phyloP scores from a whole-genome alignment of 2,797 vertebrate species.

The Hipposideros larvatus region DNA sequence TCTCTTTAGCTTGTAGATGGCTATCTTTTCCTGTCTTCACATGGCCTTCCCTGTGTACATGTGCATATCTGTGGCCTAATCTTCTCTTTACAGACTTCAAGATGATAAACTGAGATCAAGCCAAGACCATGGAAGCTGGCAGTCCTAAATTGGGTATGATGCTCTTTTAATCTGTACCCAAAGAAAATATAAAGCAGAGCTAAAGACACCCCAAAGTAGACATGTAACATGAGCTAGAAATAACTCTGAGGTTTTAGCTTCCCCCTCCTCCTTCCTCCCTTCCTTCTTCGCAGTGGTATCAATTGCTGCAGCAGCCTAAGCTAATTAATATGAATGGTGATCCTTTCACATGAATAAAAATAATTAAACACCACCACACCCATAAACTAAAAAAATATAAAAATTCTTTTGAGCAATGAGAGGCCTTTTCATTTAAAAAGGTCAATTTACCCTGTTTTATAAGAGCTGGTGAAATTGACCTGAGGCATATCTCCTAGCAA shows the following conservation, averaged over 20 bases:
- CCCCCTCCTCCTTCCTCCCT: not conserved
- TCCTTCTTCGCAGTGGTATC: not conserved
- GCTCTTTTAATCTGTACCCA: not conserved
- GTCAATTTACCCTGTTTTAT: not conserved
- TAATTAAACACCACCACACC: not conserved
- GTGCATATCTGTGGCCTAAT: not conserved
- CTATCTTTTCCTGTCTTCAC: not conserved
- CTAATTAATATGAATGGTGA: not conserved
- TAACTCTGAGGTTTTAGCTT: not conserved
- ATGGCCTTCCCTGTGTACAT: not conserved
- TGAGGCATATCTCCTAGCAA: not conserved
- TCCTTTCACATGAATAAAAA: not conserved
- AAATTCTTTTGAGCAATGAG: not conserved
- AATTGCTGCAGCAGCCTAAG: not conserved
- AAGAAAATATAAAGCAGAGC: not conserved
- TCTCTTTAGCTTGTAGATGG: not conserved
- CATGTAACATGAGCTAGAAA: conserved; percentile 9
- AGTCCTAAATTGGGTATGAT: not conserved
- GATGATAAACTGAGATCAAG: not conserved
- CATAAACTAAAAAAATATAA: not conserved
- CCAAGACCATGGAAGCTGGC: not conserved
- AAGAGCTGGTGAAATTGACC: conserved; percentile 47
- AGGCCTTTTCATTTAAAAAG: conserved; percentile 23
- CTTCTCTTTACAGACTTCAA: not conserved
- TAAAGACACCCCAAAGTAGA: not conserved